These are phyloP conservation scores for Amblyopsis rosae DNA, from an alignment of 2,113 vertebrate species.

Conservation along the genomic window DNA sequence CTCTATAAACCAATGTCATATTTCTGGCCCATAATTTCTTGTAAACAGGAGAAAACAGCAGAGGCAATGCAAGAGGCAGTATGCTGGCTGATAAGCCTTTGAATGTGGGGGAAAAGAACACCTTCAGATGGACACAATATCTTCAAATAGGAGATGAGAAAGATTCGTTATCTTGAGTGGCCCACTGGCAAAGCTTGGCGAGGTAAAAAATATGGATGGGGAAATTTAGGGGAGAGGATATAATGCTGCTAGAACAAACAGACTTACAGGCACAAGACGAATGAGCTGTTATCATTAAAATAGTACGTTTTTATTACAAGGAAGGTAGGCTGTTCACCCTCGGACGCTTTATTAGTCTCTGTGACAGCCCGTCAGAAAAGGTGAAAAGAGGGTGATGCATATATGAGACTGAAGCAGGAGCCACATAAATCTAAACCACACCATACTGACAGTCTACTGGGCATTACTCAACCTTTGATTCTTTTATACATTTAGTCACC, in stretches of 20 bases:
- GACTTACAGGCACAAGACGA: constrained; percentile 7
- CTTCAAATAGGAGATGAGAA: constrained; percentile 48
- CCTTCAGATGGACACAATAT: constrained; percentile 49
- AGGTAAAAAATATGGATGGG: constrained; percentile 48
- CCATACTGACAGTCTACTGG: neutral
- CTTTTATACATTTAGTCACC: neutral
- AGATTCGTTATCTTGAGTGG: constrained; percentile 60
- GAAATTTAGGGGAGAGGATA: constrained; percentile 25
- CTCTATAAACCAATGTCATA: constrained; percentile 30
- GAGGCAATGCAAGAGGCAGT: constrained; percentile 14
- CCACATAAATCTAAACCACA: neutral
- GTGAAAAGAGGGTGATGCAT: neutral
- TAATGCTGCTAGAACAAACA: constrained; percentile 24
- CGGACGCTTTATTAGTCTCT: neutral
- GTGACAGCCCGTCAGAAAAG: neutral
- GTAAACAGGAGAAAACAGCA: constrained; percentile 12
- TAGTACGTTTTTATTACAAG: neutral
- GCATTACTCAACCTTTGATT: neutral
- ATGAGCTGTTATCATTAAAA: neutral
- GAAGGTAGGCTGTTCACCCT: neutral
- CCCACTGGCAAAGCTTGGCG: constrained; percentile 34
- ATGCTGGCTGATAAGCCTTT: constrained; percentile 23
- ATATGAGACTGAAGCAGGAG: neutral
- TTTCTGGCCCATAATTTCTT: constrained; percentile 25
- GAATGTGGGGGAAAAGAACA: constrained; percentile 35